Base-by-base conservation (phyloP, 2,797 vertebrate genomes). In the Manis javanica region DNA sequence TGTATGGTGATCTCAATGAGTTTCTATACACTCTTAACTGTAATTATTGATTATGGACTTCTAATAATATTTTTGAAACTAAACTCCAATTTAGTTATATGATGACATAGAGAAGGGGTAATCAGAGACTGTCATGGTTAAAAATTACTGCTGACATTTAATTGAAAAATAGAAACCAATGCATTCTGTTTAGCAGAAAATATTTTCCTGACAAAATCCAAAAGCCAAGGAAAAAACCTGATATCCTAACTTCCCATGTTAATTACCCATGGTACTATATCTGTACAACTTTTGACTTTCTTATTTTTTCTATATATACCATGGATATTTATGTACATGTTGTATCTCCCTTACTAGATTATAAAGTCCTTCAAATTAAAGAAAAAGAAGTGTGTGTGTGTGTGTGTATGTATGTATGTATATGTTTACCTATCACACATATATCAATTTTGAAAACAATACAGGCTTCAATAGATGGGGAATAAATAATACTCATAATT, bases 21-120 rank as follows among this genome's bases (percentile, higher is more conserved):
- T 21, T 86, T 87, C 42, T 86, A 34, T 84, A 79, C 2, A 96
- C 11, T 71, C 9, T 49, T 42, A 85, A 57, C 37, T 46, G 7
- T 86, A 93, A n/a, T 79, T 82, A 42, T 77, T 91, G 87, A 34
- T 69, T 86, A 34, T 69, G 8, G 10, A 78, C 77, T 86, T 89
- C 10, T 63, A 81, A 66, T 49, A 91, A 29, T 74, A 79, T 78
- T 63, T 92, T 51, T 49, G 21, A 83, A 59, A 74, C 11, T 68
- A 11, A 82, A 88, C 15, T 7, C 12, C 10, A 66, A 0, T 51
- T 83, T 87, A 79, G 8, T 81, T 69, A 2, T 24, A 46, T 21
- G 11, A 63, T 72, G 16, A 37, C 6, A 64, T 12, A 37, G 51
- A 61, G 14, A 29, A 92, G 29, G 23, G 2, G 3, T 57, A 8